These are phyloP conservation scores for Bubo blakistoni DNA, from an alignment of 2,113 vertebrate species.

Conservation along the genomic window DNA sequence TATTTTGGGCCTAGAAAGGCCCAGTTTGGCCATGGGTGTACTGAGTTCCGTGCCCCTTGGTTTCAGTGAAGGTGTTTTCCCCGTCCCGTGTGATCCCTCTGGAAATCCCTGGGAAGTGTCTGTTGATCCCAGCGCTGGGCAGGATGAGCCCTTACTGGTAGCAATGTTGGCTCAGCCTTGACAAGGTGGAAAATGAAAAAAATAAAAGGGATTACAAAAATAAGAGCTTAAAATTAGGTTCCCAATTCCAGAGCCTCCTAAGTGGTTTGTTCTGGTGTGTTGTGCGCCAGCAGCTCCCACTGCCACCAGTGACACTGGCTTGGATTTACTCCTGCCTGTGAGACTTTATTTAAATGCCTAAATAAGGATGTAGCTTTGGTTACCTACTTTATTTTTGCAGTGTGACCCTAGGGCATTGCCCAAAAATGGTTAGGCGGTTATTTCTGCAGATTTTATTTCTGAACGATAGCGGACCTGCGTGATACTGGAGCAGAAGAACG, in stretches of 20 bases:
- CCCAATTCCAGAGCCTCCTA: neutral
- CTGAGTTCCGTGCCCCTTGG: fast-evolving
- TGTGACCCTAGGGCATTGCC: neutral
- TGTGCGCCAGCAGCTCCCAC: neutral
- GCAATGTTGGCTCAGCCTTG: neutral
- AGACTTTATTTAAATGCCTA: neutral
- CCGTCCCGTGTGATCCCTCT: fast-evolving
- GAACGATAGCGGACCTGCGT: neutral
- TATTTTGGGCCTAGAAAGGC: neutral
- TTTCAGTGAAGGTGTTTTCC: neutral
- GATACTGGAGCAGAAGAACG: neutral
- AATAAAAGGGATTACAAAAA: neutral
- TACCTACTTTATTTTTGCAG: neutral
- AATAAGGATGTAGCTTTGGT: neutral
- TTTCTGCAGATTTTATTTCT: neutral
- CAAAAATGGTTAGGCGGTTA: neutral
- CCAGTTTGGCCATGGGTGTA: fast-evolving
- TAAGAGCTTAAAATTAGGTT: neutral
- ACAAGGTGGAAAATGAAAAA: neutral
- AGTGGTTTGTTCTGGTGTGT: neutral
- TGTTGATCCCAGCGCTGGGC: neutral
- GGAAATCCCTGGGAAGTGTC: neutral
- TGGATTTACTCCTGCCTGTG: neutral
- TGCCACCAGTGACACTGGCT: neutral
- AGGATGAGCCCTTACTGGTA: too few relatives aligned